Conservation (phyloP, 2,888 invertebrate species). For the Athetis lepigone region DNA sequence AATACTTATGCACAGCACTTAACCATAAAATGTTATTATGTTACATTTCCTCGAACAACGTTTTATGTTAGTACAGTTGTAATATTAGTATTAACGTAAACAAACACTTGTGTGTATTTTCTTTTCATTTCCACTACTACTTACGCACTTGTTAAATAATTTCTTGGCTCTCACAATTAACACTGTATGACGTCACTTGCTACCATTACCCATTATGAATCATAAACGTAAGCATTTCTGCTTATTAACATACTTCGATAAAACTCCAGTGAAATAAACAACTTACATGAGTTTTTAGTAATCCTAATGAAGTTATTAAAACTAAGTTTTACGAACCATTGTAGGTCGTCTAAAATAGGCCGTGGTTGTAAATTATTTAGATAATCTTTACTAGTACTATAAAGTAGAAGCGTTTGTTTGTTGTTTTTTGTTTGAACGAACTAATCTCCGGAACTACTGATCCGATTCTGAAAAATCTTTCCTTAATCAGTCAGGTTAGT, state of each 20-base stretch:
- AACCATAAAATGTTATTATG: background rate
- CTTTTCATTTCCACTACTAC: slow-evolving; percentile 33
- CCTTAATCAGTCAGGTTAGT: too few species aligned
- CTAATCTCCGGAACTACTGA: too few species aligned
- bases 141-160: slow-evolving; percentile 55
- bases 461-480: too few species aligned
- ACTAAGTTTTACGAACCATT: slow-evolving; percentile 24
- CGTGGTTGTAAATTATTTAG: too few species aligned
- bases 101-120: slow-evolving; percentile 47
- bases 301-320: slow-evolving; percentile 34
- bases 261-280: slow-evolving; percentile 43
- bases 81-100: slow-evolving; percentile 25
- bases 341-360: too few species aligned
- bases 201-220: slow-evolving; percentile 63
- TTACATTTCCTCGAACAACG: background rate
- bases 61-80: slow-evolving; percentile 21
- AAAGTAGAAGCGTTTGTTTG: too few species aligned
- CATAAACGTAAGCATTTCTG: slow-evolving; percentile 64
- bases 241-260: slow-evolving; percentile 65
- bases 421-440: too few species aligned
- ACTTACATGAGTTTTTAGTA: slow-evolving; percentile 32
- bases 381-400: background rate
- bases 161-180: slow-evolving; percentile 64
- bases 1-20: background rate
- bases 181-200: slow-evolving; percentile 64